Evolutionary conservation across 2,888 invertebrate genomes (phyloP).

Genomic region (Synanthedon andrenaeformis): DNA sequence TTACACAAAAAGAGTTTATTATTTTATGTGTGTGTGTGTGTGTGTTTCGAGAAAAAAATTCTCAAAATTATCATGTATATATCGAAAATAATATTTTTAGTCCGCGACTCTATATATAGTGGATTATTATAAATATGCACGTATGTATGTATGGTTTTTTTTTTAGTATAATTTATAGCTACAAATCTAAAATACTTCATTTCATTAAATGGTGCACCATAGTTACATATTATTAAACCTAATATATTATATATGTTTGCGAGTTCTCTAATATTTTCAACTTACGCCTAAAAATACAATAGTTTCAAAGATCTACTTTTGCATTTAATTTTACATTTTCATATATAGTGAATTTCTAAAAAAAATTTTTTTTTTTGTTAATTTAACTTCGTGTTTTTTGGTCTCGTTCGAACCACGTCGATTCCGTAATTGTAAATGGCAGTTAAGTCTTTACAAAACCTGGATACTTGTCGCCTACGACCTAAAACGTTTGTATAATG

Average conservation of each 20-base stretch:
- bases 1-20: constrained; percentile 39
- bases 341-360: constrained; percentile 14
- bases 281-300: constrained; percentile 33
- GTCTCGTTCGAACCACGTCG: background rate
- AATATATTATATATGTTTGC: constrained; percentile 28
- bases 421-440: constrained; percentile 8
- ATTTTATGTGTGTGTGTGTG: background rate
- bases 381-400: constrained; percentile 10
- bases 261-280: constrained; percentile 24
- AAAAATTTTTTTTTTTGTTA: constrained; percentile 15
- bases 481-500: too few species aligned
- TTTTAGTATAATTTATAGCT: too few species aligned
- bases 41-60: background rate
- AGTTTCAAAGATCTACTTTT: constrained; percentile 25
- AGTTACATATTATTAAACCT: constrained; percentile 38
- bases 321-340: constrained; percentile 31
- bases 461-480: too few species aligned
- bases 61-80: too few species aligned
- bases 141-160: background rate
- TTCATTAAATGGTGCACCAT: constrained; percentile 62
- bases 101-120: constrained; percentile 4
- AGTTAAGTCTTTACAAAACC: constrained; percentile 1
- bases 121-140: background rate
- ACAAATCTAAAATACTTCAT: constrained; percentile 25
- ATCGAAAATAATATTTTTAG: constrained; percentile 17